These are phyloP conservation scores for Cirrhinus molitorella DNA, from an alignment of 2,797 vertebrate species.

Conservation along the genomic window DNA sequence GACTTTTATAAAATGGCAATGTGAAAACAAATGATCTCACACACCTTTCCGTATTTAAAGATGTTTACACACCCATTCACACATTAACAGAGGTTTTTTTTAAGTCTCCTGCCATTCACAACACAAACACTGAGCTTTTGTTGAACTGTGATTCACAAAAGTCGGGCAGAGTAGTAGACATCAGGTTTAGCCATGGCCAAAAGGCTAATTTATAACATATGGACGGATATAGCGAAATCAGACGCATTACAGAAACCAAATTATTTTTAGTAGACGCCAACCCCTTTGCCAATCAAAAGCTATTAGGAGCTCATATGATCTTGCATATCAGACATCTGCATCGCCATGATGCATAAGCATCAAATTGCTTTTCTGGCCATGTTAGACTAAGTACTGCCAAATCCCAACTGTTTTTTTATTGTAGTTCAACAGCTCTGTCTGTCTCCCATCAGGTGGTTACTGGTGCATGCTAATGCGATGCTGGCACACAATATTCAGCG, in stretches of 20 bases:
- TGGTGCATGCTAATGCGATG: conserved; percentile 49
- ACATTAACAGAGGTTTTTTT: conserved; percentile 4
- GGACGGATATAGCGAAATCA: conserved; percentile 4
- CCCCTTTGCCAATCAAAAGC: background rate
- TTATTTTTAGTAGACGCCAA: background rate
- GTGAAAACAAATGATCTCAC: background rate
- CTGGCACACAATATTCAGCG: conserved; percentile 40
- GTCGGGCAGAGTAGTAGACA: background rate
- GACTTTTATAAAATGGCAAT: conserved; percentile 20
- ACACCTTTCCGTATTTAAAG: background rate
- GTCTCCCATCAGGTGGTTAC: conserved; percentile 41
- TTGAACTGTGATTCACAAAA: background rate
- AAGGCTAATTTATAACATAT: conserved; percentile 14
- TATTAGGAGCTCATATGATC: conserved; percentile 6
- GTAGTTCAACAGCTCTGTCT: conserved; percentile 28
- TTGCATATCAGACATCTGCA: background rate
- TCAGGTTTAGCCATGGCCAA: conserved; percentile 19
- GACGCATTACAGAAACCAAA: background rate
- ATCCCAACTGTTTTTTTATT: conserved; percentile 30
- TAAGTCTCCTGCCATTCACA: conserved; percentile 3
- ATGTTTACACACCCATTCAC: background rate
- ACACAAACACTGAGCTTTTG: conserved; percentile 7
- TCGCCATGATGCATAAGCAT: background rate
- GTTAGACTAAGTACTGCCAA: conserved; percentile 1
- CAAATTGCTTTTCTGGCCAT: conserved; percentile 27